A percentile compares a stretch with the other conserved stretches of the same genome.
These are phyloP conservation scores for Pseudococcus longispinus DNA, from an alignment of 2,888 invertebrate genomes.

Conservation along the genomic window DNA sequence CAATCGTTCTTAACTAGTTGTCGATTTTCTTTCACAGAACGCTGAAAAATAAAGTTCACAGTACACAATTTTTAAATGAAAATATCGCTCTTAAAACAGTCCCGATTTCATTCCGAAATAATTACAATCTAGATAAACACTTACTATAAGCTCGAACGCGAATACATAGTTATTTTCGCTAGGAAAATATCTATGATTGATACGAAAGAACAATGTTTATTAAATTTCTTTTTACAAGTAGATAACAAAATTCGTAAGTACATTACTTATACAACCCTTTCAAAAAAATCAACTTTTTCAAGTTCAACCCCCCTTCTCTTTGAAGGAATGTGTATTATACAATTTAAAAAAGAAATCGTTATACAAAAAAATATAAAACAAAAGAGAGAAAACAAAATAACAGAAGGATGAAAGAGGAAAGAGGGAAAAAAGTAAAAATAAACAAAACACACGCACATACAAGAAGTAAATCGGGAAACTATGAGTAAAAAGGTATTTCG, in stretches of 20 bases:
- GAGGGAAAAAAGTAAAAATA: background rate
- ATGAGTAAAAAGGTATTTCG: background rate
- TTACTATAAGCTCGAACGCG: too few species aligned
- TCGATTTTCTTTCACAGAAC: too few species aligned
- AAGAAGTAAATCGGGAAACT: conserved; percentile 20
- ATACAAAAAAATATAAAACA: conserved; percentile 1
- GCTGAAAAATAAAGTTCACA: too few species aligned
- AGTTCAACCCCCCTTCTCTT: background rate
- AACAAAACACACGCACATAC: background rate
- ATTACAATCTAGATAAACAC: too few species aligned
- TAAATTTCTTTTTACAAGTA: conserved; percentile 16
- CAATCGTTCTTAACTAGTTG: too few species aligned
- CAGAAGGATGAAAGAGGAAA: background rate
- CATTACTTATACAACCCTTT: background rate
- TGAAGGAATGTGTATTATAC: conserved; percentile 6
- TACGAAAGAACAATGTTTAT: conserved; percentile 11
- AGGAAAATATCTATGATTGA: background rate
- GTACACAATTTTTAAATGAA: too few species aligned
- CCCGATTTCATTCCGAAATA: too few species aligned
- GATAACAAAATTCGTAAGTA: conserved; percentile 12
- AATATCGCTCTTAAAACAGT: too few species aligned
- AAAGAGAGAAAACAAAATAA: background rate
- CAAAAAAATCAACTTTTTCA: background rate
- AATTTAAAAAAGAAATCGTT: background rate
- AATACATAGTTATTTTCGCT: background rate